Base-by-base conservation (phyloP, 2,888 invertebrate genomes). In the Clitarchus hookeri region DNA sequence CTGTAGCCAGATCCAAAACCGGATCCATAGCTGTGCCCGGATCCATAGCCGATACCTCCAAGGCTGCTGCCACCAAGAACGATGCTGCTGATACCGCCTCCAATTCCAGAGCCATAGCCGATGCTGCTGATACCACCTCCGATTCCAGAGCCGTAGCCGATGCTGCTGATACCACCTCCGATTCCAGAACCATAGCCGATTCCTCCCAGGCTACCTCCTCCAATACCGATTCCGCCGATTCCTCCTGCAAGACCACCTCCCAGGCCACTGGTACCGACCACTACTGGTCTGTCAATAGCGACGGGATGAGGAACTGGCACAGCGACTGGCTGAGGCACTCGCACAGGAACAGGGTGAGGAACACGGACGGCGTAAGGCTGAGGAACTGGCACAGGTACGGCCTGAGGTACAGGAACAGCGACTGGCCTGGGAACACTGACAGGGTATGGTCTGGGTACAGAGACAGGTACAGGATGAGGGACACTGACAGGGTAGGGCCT, bases 331-430 rank as follows among this genome's bases (percentile, higher is more conserved):
- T 85, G n/a, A 86, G 86, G 82, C 0, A 86, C 85, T 13, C 84
- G 84, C 19, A 87, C 88, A n/a, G 87, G 85, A 77, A 86, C 85
- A 3, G 87, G 87, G n/a, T 84, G 80, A 26, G 88, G 88, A 0
- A 87, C 85, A 23, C 84, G 83, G 53, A 90, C 89, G 84, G 88
- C 89, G 9, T 90, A 89, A 9, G 90, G 90, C 84, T 90, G 90
- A 36, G 90, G 90, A 6, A 90, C 88, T 16, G 88, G 89, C n/a
- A 90, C 89, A 80, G 89, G 88, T 0, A 96, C 95, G 8, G 96
- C 95, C 90, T 95, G 95, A 0, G 96, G 96, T 88, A 95, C 95
- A 26, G 96, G 95, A 0, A 97, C 94, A 0, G 96, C 94, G 89
- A 95, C 94, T 0, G 96, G 95, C 94, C 2, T 96, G 44, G 85